phyloP scores from a whole-genome alignment of 2,888 invertebrate species.

The Timema cristinae region DNA sequence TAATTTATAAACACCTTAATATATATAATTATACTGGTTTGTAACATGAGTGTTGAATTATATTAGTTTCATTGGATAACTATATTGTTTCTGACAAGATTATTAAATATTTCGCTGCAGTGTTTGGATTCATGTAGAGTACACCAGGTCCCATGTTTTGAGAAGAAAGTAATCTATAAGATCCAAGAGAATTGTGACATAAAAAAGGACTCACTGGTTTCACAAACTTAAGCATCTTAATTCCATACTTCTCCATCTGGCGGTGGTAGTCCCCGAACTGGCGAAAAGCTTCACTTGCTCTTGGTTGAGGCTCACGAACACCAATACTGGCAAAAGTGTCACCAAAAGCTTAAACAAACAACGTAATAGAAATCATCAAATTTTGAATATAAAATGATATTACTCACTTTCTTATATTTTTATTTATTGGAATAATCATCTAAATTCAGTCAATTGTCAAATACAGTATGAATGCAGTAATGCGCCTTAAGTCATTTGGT shows the following conservation, averaged over 20 bases:
- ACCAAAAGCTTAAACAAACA: slow-evolving; percentile 66
- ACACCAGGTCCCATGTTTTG: too few species aligned
- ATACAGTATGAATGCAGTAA: too few species aligned
- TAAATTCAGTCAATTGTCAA: too few species aligned
- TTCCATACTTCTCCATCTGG: slow-evolving; percentile 84
- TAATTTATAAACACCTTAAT: too few species aligned
- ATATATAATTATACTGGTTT: too few species aligned
- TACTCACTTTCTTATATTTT: too few species aligned
- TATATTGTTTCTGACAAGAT: neutral
- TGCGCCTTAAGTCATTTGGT: too few species aligned
- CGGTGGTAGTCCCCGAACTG: slow-evolving; percentile 93
- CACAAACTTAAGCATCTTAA: slow-evolving; percentile 81
- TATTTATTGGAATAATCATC: too few species aligned
- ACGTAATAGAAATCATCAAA: neutral
- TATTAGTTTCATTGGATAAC: too few species aligned
- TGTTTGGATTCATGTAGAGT: neutral
- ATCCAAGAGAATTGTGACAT: neutral
- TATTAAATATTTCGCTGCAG: neutral
- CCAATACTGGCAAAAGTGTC: slow-evolving; percentile 94
- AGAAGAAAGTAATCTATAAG: too few species aligned
- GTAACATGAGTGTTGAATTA: too few species aligned
- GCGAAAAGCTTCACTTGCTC: slow-evolving; percentile 93
- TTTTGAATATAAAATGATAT: neutral
- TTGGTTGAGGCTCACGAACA: slow-evolving; percentile 90
- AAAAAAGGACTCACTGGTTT: slow-evolving; percentile 67